Evolutionary conservation across 2,113 vertebrate species (phyloP).

Genomic region (Cavia aperea): DNA sequence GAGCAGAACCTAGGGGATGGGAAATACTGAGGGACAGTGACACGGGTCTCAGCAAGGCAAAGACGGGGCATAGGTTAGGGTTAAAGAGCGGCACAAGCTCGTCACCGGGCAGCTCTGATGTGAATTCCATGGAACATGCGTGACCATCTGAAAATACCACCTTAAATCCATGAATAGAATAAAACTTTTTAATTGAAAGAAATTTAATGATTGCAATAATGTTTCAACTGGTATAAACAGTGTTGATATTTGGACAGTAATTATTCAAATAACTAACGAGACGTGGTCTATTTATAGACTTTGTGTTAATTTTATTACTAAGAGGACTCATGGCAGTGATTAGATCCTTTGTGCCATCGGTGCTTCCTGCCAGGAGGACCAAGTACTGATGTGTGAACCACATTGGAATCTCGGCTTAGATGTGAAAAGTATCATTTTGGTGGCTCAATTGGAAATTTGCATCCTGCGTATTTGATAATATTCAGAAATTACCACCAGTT

Average conservation of each 20-base stretch:
- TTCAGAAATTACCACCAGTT: background rate
- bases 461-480: background rate
- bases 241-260: background rate
- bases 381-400: fast-evolving
- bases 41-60: background rate
- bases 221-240: background rate
- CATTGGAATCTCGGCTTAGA: background rate
- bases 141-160: background rate
- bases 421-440: background rate
- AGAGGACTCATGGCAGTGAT: background rate
- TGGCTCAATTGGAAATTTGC: background rate
- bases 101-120: background rate
- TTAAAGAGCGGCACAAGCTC: fast-evolving
- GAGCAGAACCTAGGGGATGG: background rate
- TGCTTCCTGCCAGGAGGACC: background rate
- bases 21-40: background rate
- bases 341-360: background rate
- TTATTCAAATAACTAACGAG: background rate
- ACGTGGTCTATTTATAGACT: background rate
- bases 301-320: background rate
- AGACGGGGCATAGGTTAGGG: background rate
- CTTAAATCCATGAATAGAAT: background rate
- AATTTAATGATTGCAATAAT: background rate
- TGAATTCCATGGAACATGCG: too few relatives aligned
- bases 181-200: background rate